Evolutionary conservation across 2,888 invertebrate species (phyloP), one percentile per base, ranked within the genome.

Genomic region (Rotaria sp.): DNA sequence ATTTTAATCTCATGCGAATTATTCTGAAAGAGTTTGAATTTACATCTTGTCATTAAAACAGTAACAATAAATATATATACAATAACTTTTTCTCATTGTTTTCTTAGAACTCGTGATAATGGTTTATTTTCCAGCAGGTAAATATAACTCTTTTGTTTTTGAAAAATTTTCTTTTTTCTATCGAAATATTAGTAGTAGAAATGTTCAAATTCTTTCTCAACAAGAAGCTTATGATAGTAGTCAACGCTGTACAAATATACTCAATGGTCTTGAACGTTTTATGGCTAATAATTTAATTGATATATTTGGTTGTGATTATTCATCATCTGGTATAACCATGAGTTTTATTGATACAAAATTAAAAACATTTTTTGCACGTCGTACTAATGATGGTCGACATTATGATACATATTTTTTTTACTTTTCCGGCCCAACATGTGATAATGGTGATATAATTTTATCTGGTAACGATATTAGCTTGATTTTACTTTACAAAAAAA

Each of bases 391-490:
- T 87, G 91, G 91, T 7, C 90, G 90, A 15, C 88, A 89, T n/a
- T 91, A 88, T 88, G 91, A 91, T 87, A 91, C 91, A 1, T 91
- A 91, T 87, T 50, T 91, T 10, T 87, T 91, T 74, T 91, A 90
- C 87, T 91, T 90, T 88, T 89, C 90, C 85, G 91, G 91, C 0
- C 90, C 90, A 87, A 90, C 89, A 8, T 89, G 89, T 86, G 90
- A 90, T 41, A 89, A 89, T 35, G 91, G 91, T 13, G 90, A 91
- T 88, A 91, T 90, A 90, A 90, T 90, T 13, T 88, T 91, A n/a
- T 87, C 90, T 88, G 91, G 91, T 91, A 88, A 75, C 41, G 18
- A 38, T 26, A 75, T 50, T 15, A 30, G 5, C n/a, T 75, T 85
- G 5, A 21, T 84, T 24, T 21, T 18, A 13, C 84, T 41, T 84